These are phyloP conservation scores for Aix galericulata DNA, from an alignment of 2,113 vertebrate species.

Conservation along the genomic window DNA sequence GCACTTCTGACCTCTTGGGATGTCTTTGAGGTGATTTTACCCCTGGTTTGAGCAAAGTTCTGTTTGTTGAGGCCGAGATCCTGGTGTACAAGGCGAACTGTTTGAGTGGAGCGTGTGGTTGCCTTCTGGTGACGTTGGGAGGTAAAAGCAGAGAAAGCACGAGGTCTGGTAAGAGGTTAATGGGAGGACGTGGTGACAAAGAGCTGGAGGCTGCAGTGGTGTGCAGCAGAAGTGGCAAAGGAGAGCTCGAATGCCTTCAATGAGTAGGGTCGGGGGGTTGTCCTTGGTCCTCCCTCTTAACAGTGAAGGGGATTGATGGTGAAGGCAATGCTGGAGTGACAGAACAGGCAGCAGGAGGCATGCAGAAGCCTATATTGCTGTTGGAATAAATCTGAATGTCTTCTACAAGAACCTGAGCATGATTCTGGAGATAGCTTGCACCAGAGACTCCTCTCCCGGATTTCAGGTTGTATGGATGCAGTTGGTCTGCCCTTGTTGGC, in stretches of 20 bases:
- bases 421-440: not conserved
- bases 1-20: not conserved
- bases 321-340: not conserved
- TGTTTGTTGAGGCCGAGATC: not conserved
- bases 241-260: not conserved
- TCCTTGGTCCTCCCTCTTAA: not conserved
- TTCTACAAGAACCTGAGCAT: not conserved
- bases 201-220: not conserved
- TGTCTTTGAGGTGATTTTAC: not conserved
- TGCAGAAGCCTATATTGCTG: not conserved
- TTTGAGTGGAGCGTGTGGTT: not conserved
- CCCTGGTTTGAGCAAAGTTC: not conserved
- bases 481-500: not conserved
- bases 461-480: not conserved
- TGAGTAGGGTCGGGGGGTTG: rapidly evolving
- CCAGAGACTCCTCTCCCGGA: not conserved
- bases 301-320: not conserved
- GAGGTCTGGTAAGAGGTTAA: not conserved
- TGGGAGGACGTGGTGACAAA: not conserved
- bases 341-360: not conserved
- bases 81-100: not conserved
- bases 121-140: not conserved
- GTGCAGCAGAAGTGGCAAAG: not conserved
- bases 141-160: not conserved
- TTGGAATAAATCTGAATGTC: not conserved